Base-by-base conservation (phyloP, 2,888 invertebrate genomes). In the Sesamia inferens region DNA sequence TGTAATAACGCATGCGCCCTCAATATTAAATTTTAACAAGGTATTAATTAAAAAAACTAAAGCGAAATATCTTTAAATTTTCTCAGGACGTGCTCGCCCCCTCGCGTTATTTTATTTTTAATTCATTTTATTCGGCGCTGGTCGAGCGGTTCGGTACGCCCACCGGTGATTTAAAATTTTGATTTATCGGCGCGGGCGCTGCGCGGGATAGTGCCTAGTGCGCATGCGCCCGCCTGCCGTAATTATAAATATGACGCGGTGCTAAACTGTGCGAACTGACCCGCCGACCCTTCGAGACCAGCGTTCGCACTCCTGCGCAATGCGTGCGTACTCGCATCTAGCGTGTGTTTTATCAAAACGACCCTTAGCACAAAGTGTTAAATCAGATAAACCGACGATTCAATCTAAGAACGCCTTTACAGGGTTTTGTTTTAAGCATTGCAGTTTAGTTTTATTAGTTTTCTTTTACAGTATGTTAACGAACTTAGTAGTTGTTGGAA, bases 11-110 rank as follows among this genome's bases (percentile, higher is more conserved):
- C 91, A 93, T 95, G 92, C 93, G 95, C 93, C 93, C 94, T 95
- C 95, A 94, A 96, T 96, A 96, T 96, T 95, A 96, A 96, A 96
- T 95, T 96, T 96, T 96, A 96, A 96, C 96, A 96, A 96, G 96
- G 96, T 96, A 96, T 96, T 95, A 96, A 96, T 96, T 96, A 95
- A 96, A 96, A 96, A 96, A 96, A 96, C 93, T 95, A 95, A 96
- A 95, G 96, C 96, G 94, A 95, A 96, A 95, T 94, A 93, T 94
- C 91, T 95, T 95, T 93, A 93, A 95, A 94, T 95, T 95, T 96
- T 95, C 95, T 95, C 95, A 95, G 94, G 94, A 92, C 93, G 92
- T 92, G 92, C 90, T 88, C 93, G 93, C 93, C 94, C 93, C 94
- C 94, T 93, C 91, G 92, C 85, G 85, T 93, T 93, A 93, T 94